Percentiles rank a stretch among this genome's conserved stretches.
Evolutionary conservation across 2,113 vertebrate genomes (phyloP).

Genomic region (Dipodomys spectabilis): DNA sequence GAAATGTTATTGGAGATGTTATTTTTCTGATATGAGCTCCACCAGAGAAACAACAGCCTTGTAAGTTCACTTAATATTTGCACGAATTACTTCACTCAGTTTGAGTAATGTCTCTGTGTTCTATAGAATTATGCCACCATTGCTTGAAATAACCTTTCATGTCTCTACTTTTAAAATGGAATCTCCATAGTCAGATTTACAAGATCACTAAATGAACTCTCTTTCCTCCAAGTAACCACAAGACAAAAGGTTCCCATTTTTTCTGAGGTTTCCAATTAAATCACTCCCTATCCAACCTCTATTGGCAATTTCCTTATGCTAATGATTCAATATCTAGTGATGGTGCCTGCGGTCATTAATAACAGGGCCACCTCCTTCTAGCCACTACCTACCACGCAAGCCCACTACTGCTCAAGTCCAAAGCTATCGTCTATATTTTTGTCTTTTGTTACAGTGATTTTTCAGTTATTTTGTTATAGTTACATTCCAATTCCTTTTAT

Average conservation of each 20-base stretch:
- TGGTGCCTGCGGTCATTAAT: neutral
- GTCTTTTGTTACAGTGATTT: neutral
- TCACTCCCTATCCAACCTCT: neutral
- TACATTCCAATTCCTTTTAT: neutral
- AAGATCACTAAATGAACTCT: neutral
- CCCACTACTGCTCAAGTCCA: too few species aligned
- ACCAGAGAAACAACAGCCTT: neutral
- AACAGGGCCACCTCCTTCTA: neutral
- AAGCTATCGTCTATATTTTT: neutral
- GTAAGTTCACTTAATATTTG: neutral
- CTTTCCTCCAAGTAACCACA: neutral
- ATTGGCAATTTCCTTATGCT: neutral
- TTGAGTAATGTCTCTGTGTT: slow-evolving; percentile 9
- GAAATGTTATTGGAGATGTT: neutral
- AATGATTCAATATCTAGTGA: too few species aligned
- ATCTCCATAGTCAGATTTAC: neutral
- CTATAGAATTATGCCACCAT: neutral
- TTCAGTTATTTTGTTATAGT: neutral
- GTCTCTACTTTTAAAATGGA: slow-evolving; percentile 10
- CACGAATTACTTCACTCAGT: neutral
- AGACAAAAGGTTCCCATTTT: neutral
- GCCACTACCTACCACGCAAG: neutral
- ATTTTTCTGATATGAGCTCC: neutral
- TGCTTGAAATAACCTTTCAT: neutral
- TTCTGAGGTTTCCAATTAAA: neutral